Percentiles rank a stretch among this genome's conserved stretches.
phyloP scores from a whole-genome alignment of 2,797 vertebrate genomes.

The Tiaroga cobitis region DNA sequence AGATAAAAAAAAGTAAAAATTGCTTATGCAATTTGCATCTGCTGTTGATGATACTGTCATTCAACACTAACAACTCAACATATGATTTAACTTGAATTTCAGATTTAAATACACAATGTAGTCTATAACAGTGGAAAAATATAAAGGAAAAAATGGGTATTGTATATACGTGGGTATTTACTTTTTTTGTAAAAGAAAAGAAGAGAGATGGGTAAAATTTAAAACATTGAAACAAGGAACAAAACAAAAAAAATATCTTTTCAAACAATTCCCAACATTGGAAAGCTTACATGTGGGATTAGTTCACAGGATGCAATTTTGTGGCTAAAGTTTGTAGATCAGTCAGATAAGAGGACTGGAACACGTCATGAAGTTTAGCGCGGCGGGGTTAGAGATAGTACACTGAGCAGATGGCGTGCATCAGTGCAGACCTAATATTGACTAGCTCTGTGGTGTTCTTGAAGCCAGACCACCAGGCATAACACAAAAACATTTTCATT shows the following conservation, averaged over 20 bases:
- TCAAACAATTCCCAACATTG: neutral
- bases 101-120: constrained; percentile 24
- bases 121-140: constrained; percentile 21
- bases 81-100: neutral
- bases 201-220: neutral
- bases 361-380: constrained; percentile 1
- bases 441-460: neutral
- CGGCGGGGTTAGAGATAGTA: constrained; percentile 15
- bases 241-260: neutral
- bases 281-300: neutral
- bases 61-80: neutral
- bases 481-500: constrained; percentile 15
- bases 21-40: neutral
- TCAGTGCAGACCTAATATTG: constrained; percentile 18
- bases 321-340: constrained; percentile 8
- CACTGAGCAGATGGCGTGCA: constrained; percentile 25
- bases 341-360: constrained; percentile 6
- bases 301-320: neutral
- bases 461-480: neutral
- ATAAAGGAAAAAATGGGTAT: constrained; percentile 4
- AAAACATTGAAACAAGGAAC: neutral
- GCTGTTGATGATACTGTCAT: neutral
- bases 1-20: neutral
- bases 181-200: neutral
- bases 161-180: neutral